Evolutionary conservation across 1,140 invertebrate species (phyloP).

Genomic region (Lordiphosa mommai): DNA sequence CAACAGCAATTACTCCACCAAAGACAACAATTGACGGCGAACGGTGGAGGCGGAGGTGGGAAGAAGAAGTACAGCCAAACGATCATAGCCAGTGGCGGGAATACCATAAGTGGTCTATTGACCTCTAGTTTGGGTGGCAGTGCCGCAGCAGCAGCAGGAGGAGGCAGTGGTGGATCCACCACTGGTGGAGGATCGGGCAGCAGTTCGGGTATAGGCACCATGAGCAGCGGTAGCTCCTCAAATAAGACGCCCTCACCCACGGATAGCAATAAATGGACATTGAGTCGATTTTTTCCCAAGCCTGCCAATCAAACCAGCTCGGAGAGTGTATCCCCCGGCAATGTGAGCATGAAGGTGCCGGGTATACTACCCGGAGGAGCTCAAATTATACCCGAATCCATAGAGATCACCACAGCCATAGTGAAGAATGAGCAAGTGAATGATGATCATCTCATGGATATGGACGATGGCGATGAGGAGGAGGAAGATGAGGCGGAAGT

Average conservation of each 20-base stretch:
- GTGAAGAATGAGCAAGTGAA: constrained; percentile 68
- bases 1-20: constrained; percentile 21
- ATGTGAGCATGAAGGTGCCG: constrained; percentile 66
- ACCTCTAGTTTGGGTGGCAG: constrained; percentile 31
- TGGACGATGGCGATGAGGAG: constrained; percentile 55
- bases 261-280: constrained; percentile 67
- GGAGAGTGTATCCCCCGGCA: constrained; percentile 54
- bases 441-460: constrained; percentile 40
- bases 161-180: not conserved
- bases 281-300: constrained; percentile 67
- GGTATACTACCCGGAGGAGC: constrained; percentile 65
- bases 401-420: constrained; percentile 64
- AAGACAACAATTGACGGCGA: constrained; percentile 20
- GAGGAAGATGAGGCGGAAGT: constrained; percentile 36
- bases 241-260: constrained; percentile 75
- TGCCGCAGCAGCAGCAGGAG: not conserved
- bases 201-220: constrained; percentile 24
- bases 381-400: constrained; percentile 72
- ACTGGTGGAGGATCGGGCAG: constrained; percentile 22
- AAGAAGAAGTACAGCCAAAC: constrained; percentile 64
- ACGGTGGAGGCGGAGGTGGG: constrained; percentile 17
- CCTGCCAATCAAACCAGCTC: constrained; percentile 50
- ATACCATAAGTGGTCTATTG: constrained; percentile 53
- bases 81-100: constrained; percentile 60
- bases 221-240: constrained; percentile 64